Evolutionary conservation across 2,888 invertebrate genomes (phyloP), one percentile per base, ranked within the genome.

Genomic region (Hemistola chrysoprasaria): DNA sequence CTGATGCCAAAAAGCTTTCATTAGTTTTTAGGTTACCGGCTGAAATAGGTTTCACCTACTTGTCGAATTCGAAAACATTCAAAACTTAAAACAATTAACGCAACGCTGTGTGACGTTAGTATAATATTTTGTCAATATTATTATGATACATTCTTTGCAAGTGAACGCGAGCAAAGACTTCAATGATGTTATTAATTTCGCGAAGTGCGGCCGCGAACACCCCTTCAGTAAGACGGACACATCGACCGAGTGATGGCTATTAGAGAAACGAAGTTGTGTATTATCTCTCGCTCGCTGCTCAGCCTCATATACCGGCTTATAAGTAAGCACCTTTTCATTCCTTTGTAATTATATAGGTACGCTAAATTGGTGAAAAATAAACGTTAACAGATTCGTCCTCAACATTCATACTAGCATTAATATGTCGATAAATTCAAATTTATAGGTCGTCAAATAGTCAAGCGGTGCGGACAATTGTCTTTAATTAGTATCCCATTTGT

Each of bases 401-500:
- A 59, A 59, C 60, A 56, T 57, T 55, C 56, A 49, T 56, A 45
- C 41, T 50, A 44, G 47, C 41, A 50, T 54, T 55, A 43, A 51
- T 49, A 53, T 52, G 49, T 52, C 53, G 53, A 58, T 61, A 66
- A 56, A 65, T 62, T 62, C 52, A 60, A 65, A 65, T 60, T 66
- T 64, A 55, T 55, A 50, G 53, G 53, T 58, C 58, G 47, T 51
- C 57, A 54, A 50, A 58, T 62, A 65, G 64, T 71, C 73, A 70
- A 53, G 30, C 24, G 29, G 57, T 53, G 54, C 56, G 50, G 50
- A 68, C 79, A 82, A 81, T 82, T 82, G 79, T 59, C 62, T 69
- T 72, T 73, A 81, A 84, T 84, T 76, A 82, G 73, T 71, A 77
- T 65, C 61, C 70, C 75, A 81, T 84, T 80, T 74, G 71, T 82